Evolutionary conservation across 2,113 vertebrate genomes (phyloP).

Genomic region (Microcebus ravelobensis): DNA sequence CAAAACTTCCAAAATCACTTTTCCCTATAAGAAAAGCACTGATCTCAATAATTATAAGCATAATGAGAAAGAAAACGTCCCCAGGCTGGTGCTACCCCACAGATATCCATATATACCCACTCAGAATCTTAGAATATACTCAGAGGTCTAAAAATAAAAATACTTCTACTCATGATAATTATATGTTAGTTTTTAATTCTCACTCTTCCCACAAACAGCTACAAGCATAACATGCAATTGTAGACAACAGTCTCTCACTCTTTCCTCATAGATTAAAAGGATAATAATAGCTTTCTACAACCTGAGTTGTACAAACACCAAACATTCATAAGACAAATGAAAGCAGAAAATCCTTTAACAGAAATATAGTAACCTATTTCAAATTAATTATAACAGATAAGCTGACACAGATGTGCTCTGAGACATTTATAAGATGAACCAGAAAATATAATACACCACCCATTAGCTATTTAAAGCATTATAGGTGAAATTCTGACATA

Average conservation of each 20-base stretch:
- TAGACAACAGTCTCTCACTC: conserved; percentile 29
- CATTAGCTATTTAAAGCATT: neutral
- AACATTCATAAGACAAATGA: conserved; percentile 43
- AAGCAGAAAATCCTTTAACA: conserved; percentile 51
- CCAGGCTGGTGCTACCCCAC: neutral
- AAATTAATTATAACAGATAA: conserved; percentile 36
- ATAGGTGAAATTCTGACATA: conserved; percentile 1
- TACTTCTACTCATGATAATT: neutral
- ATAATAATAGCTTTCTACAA: neutral
- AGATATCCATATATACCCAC: neutral
- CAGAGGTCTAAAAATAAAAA: conserved; percentile 38
- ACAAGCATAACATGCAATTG: neutral
- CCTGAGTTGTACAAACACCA: conserved; percentile 29
- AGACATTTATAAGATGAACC: neutral
- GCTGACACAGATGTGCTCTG: neutral
- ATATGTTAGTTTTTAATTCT: conserved; percentile 34
- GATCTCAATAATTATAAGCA: neutral
- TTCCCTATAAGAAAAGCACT: neutral
- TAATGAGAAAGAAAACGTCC: neutral
- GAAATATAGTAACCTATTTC: conserved; percentile 22
- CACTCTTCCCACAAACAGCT: conserved; percentile 57
- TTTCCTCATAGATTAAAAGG: conserved; percentile 14
- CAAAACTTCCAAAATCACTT: neutral
- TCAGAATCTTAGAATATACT: neutral
- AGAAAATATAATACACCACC: neutral